These are phyloP conservation scores for Probaryconus sp. DNA, from an alignment of 1,140 invertebrate genomes.

Conservation along the genomic window DNA sequence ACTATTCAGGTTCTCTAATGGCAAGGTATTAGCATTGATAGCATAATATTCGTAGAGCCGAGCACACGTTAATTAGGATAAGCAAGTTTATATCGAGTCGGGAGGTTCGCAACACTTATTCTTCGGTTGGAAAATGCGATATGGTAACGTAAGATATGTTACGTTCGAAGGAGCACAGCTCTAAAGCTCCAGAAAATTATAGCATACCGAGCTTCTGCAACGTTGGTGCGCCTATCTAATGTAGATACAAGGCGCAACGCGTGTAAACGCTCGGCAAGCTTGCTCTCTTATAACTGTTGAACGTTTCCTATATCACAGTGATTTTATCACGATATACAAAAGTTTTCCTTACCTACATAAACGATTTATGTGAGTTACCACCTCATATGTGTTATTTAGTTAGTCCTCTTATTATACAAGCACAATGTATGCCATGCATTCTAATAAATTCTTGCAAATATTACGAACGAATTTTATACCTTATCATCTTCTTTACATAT, in stretches of 20 bases:
- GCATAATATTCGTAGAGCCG: not conserved
- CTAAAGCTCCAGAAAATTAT: slow-evolving; percentile 29
- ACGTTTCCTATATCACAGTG: slow-evolving; percentile 21
- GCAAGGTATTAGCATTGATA: not conserved
- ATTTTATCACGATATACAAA: slow-evolving; percentile 39
- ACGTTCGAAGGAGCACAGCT: slow-evolving; percentile 1
- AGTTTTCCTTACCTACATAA: slow-evolving; percentile 55
- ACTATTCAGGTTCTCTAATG: too few relatives aligned
- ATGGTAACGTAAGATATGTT: slow-evolving; percentile 9
- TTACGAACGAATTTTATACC: too few relatives aligned
- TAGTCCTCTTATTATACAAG: too few relatives aligned
- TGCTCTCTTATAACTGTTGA: not conserved
- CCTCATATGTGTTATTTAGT: not conserved
- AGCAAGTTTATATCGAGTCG: not conserved
- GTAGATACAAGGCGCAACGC: slow-evolving; percentile 20
- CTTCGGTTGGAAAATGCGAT: not conserved
- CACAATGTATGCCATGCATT: too few relatives aligned
- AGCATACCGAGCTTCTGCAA: slow-evolving; percentile 6
- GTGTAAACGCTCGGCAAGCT: slow-evolving; percentile 15
- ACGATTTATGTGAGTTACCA: slow-evolving; percentile 10
- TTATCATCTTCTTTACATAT: too few relatives aligned
- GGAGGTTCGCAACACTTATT: not conserved
- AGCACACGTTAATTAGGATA: slow-evolving; percentile 1
- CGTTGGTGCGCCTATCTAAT: slow-evolving; percentile 26
- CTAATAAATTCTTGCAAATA: too few relatives aligned